Base-by-base conservation (phyloP, 2,888 invertebrate genomes). In the Aricia artaxerxes region DNA sequence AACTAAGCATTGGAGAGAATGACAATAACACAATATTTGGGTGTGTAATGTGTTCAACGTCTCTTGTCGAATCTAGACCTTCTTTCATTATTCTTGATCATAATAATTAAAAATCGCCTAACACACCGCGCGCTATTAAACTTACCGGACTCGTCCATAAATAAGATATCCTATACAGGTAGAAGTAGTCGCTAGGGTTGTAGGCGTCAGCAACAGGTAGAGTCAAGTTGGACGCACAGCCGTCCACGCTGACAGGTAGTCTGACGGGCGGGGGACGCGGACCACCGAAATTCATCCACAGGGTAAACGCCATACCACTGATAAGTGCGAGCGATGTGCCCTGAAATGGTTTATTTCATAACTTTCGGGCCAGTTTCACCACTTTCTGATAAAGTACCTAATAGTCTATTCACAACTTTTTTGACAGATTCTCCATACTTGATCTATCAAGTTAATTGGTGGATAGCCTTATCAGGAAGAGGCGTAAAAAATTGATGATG, bases 251-350 rank as follows among this genome's bases (percentile, higher is more conserved):
- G 72, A 96, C 92, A 0, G 96, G 95, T 72, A 97, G 86, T 77
- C 90, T 93, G 6, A 89, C 88, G 0, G 95, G 87, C 0, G 94
- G 88, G 0, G 97, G 98, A 97, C 97, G 96, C 0, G 98, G 97
- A 4, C 96, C 96, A 0, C 98, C 98, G 87, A 98, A 97, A 78
- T 97, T 98, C 83, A 98, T 96, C 97, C 97, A 98, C 73, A 98
- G 93, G 1, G 97, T 96, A 78, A 97, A 86, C 0, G 94, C 90
- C 81, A 98, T 93, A 0, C 97, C 97, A 57, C 81, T 83, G 31
- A 83, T 77, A 2, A 97, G 89, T 0, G 97, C 98, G 13, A 93
- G 85, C 11, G 97, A 92, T 0, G 96, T 97, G 49, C 98, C 98
- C 96, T 96, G 89, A 7, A 91, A 40, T 57, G 38, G 9, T 38